phyloP scores from a whole-genome alignment of 2,113 vertebrate species.

The Reinhardtius hippoglossoides region DNA sequence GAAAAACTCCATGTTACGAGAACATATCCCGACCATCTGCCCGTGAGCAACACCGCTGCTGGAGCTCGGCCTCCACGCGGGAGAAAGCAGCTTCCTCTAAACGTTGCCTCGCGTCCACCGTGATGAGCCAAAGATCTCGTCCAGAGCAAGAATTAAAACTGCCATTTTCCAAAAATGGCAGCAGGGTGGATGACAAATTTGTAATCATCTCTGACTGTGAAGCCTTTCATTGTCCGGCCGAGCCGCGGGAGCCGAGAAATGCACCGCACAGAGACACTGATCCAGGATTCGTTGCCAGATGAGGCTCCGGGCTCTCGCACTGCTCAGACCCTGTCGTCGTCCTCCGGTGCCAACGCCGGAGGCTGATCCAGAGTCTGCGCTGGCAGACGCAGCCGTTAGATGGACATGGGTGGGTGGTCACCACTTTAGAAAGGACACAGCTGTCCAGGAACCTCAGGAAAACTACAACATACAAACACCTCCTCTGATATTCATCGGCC shows the following conservation, averaged over 20 bases:
- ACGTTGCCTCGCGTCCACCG: background rate
- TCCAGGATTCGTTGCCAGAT: constrained; percentile 46
- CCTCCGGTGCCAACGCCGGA: constrained; percentile 24
- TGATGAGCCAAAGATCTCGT: background rate
- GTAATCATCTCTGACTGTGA: constrained; percentile 16
- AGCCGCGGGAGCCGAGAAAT: constrained; percentile 31
- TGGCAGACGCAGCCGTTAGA: constrained; percentile 24
- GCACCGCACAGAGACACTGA: constrained; percentile 15
- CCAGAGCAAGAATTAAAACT: constrained; percentile 13
- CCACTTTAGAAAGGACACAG: background rate
- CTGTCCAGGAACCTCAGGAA: no score
- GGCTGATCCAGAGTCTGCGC: constrained; percentile 15
- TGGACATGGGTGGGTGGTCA: constrained; percentile 10
- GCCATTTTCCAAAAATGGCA: constrained; percentile 18
- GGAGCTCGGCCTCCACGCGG: background rate
- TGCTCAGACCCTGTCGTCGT: no score
- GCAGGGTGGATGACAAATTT: constrained; percentile 21
- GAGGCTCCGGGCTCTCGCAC: constrained; percentile 12
- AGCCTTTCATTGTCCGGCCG: constrained; percentile 34
- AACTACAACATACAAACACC: no score
- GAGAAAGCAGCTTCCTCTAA: background rate
- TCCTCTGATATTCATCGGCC: no score
- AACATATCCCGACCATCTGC: background rate
- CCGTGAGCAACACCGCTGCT: no score
- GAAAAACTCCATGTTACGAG: no score